These are phyloP conservation scores for Charina bottae DNA, from an alignment of 2,113 vertebrate genomes.

Conservation along the genomic window DNA sequence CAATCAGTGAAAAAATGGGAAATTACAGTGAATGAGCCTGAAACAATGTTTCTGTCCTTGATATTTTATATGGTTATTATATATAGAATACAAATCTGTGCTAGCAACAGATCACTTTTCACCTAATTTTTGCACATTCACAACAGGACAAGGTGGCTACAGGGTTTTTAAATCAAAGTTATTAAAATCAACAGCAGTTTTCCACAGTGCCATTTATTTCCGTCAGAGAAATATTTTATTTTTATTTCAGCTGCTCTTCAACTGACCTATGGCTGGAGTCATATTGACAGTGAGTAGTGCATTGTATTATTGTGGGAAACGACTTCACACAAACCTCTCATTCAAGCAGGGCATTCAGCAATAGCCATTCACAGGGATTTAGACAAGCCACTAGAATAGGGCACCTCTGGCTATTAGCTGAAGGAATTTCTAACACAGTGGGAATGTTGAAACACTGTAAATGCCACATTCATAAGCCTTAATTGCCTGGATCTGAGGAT, in stretches of 20 bases:
- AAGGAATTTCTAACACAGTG: conserved; percentile 47
- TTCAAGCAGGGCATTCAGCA: conserved; percentile 59
- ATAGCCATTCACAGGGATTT: conserved; percentile 68
- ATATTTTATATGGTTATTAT: neutral
- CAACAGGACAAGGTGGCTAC: neutral
- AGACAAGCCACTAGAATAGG: conserved; percentile 52
- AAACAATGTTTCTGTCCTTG: neutral
- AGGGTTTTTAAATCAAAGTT: neutral
- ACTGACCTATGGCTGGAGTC: conserved; percentile 66
- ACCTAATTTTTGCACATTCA: conserved; percentile 36
- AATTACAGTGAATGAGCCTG: neutral
- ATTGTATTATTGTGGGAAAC: conserved; percentile 81
- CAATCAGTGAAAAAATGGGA: neutral
- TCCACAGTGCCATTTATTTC: conserved; percentile 61
- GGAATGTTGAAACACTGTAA: conserved; percentile 47
- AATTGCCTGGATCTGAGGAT: neutral
- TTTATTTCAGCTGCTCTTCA: conserved; percentile 45
- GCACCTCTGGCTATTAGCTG: conserved; percentile 65
- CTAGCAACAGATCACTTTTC: neutral
- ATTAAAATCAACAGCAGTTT: conserved; percentile 30
- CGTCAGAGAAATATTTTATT: neutral
- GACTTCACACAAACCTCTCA: conserved; percentile 70
- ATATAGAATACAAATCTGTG: neutral
- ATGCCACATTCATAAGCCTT: conserved; percentile 17
- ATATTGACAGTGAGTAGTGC: conserved; percentile 66